These are phyloP conservation scores for Cyclura pinguis DNA, from an alignment of 2,797 vertebrate species.

Conservation along the genomic window DNA sequence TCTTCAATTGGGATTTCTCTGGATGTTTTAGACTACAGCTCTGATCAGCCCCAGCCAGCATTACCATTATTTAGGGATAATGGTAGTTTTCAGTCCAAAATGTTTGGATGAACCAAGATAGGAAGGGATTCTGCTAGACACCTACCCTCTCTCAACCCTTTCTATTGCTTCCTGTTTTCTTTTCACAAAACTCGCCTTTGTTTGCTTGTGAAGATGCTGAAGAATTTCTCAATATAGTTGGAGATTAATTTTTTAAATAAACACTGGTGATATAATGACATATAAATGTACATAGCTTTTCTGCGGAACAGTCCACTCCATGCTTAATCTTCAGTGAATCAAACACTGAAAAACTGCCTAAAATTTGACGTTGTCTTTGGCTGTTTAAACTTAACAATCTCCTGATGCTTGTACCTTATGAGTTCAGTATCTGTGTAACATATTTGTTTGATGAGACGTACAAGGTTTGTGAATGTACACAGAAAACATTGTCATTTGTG, in stretches of 20 bases:
- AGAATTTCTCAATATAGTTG: not conserved
- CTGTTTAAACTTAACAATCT: not conserved
- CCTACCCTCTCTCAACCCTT: not conserved
- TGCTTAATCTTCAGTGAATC: not conserved
- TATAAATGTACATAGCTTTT: not conserved
- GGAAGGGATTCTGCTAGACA: not conserved
- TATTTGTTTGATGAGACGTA: fast-evolving
- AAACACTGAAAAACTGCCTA: too few relatives aligned
- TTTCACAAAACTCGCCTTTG: not conserved
- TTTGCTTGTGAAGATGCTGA: not conserved
- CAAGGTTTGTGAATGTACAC: not conserved
- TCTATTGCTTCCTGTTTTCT: not conserved
- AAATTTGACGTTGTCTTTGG: too few relatives aligned
- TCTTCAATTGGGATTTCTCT: not conserved
- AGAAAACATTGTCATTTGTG: slow-evolving; percentile 28
- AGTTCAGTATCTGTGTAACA: not conserved
- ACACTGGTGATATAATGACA: not conserved
- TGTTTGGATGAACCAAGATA: not conserved
- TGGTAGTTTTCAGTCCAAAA: not conserved
- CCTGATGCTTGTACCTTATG: not conserved
- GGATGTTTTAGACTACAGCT: not conserved
- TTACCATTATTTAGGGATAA: not conserved
- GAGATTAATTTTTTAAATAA: not conserved
- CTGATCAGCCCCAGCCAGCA: not conserved
- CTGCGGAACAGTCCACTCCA: not conserved